A percentile compares a stretch with the other conserved stretches of the same genome.
These are phyloP conservation scores for Dione juno DNA, from an alignment of 2,888 invertebrate genomes.

Conservation along the genomic window DNA sequence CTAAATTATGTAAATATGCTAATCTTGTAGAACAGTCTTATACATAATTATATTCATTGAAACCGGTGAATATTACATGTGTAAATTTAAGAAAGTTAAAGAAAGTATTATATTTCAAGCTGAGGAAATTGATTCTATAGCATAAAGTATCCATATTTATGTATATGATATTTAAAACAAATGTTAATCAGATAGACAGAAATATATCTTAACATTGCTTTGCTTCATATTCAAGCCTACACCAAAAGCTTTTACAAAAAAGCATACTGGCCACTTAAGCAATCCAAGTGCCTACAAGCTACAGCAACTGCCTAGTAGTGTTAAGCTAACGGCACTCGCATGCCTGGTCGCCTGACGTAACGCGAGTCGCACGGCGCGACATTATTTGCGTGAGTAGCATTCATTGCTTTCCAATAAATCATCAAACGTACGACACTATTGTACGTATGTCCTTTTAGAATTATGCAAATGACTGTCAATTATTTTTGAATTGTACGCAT, in stretches of 20 bases:
- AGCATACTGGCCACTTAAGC: neutral
- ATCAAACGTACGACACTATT: slow-evolving; percentile 3
- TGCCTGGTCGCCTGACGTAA: slow-evolving; percentile 44
- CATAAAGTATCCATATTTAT: too few species aligned
- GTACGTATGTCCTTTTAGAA: too few species aligned
- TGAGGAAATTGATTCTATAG: neutral
- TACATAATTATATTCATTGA: neutral
- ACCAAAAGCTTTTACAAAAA: neutral
- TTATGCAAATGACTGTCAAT: too few species aligned
- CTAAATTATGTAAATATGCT: slow-evolving; percentile 48
- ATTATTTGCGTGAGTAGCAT: slow-evolving; percentile 40
- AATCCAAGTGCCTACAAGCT: slow-evolving; percentile 11
- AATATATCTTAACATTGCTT: neutral
- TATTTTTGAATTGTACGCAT: too few species aligned
- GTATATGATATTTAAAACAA: too few species aligned
- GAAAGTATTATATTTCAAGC: neutral
- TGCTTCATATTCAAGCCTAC: neutral
- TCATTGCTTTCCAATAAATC: slow-evolving; percentile 46
- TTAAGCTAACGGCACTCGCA: slow-evolving; percentile 48
- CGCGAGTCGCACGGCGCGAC: slow-evolving; percentile 37
- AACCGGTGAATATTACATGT: neutral
- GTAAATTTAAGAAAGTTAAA: too few species aligned
- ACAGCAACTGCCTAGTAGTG: slow-evolving; percentile 20
- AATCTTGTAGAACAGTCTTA: slow-evolving; percentile 37
- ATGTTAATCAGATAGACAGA: too few species aligned